Evolutionary conservation across 1,140 invertebrate species (phyloP), one percentile per base, ranked within the genome.

Genomic region (Musca vetustissima): DNA sequence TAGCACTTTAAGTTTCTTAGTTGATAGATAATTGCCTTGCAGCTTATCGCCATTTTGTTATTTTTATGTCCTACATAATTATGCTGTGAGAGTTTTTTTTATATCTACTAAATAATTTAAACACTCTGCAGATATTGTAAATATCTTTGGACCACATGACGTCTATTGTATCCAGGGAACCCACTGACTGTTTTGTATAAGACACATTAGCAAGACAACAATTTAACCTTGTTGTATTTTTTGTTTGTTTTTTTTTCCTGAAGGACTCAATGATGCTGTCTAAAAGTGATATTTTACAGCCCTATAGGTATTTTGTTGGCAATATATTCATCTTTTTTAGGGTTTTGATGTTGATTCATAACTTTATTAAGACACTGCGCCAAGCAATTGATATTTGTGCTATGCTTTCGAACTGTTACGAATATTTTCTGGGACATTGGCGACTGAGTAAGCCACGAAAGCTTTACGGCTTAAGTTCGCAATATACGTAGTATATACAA

Each of bases 331-430:
- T 24, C 14, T n/a, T 61, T 61, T 14, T 21, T 28, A 36, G 11
- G n/a, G 36, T 8, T 32, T 59, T 57, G n/a, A n/a, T 28, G 13
- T 61, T 61, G 57, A 61, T 61, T 61, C 57, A 61, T 61, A 61
- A 61, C 57, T 61, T 43, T 61, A 61, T 61, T 61, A 61, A 61
- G 57, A 36, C 36, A 61, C 28, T 61, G 57, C 36, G 36, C 36
- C 36, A 43, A 71, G 66, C 32, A 52, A 67, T 53, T 43, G 66
- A 19, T 55, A 71, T 72, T 52, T 64, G 68, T 69, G 73, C 69
- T 70, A 70, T 76, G 14, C 32, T 17, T 64, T 59, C 22, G 22
- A 43, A 43, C 36, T 43, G 36, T 43, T 43, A 43, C 36, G 36
- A 43, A 11, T 43, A 13, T 43, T 43, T 43, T 43, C 36, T 43